These are phyloP conservation scores for Strix occidentalis DNA, from an alignment of 2,797 vertebrate species.

Conservation along the genomic window DNA sequence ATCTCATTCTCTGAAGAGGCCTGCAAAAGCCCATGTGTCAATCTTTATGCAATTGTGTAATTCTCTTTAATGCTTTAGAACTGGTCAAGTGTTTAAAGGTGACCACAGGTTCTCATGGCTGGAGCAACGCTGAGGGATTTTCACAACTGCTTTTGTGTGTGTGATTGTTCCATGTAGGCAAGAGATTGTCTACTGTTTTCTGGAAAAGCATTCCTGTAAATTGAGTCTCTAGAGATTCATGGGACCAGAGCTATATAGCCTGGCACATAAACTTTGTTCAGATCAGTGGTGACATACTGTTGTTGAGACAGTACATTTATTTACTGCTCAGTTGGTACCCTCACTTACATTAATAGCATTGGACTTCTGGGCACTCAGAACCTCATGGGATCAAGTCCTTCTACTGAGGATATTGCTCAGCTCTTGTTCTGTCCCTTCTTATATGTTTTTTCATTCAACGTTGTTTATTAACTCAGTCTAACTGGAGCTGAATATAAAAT, in stretches of 20 bases:
- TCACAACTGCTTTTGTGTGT: neutral
- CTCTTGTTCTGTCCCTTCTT: neutral
- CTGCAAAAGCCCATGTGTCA: neutral
- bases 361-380: neutral
- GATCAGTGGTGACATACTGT: neutral
- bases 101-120: rapidly evolving
- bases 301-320: neutral
- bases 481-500: neutral
- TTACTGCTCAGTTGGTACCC: neutral
- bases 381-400: neutral
- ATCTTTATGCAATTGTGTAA: neutral
- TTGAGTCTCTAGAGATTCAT: neutral
- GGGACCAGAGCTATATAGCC: neutral
- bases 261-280: neutral
- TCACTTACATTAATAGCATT: neutral
- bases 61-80: neutral
- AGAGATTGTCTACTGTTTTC: neutral
- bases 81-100: neutral
- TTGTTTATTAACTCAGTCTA: neutral
- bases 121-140: neutral
- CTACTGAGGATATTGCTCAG: neutral
- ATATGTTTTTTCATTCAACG: neutral
- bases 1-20: neutral
- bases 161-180: neutral
- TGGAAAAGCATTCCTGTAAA: neutral